phyloP scores from a whole-genome alignment of 53 echinoderm and acorn worm genomes.

The Echinometra lucunter region DNA sequence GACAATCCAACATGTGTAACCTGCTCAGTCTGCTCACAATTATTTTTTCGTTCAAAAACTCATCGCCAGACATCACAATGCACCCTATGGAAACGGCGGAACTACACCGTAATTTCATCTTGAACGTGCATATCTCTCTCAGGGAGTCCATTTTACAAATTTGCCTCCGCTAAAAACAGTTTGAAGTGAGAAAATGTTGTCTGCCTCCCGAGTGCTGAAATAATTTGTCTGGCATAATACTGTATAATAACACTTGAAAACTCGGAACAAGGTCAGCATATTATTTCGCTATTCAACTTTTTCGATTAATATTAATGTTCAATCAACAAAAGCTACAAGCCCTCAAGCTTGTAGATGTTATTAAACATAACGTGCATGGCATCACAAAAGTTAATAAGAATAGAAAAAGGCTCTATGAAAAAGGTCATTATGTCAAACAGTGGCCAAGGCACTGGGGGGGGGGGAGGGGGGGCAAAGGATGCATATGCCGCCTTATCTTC shows the following conservation, averaged over 20 bases:
- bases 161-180: slow-evolving; percentile 22
- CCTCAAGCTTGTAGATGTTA: too few species aligned
- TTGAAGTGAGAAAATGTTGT: neutral
- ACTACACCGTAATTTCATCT: slow-evolving; percentile 20
- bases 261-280: neutral
- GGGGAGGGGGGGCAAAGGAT: too few species aligned
- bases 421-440: too few species aligned
- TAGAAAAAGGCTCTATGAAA: too few species aligned
- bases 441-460: too few species aligned
- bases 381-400: neutral
- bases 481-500: too few species aligned
- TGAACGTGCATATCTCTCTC: slow-evolving; percentile 34
- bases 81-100: slow-evolving; percentile 32
- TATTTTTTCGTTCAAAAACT: neutral
- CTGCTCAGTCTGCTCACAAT: neutral
- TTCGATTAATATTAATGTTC: neutral
- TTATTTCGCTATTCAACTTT: neutral
- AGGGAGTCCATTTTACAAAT: slow-evolving; percentile 17
- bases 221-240: slow-evolving; percentile 44
- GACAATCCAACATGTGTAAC: neutral
- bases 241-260: slow-evolving; percentile 23
- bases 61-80: slow-evolving; percentile 2
- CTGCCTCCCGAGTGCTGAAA: slow-evolving; percentile 11
- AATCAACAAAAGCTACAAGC: too few species aligned
- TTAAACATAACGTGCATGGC: too few species aligned